Conservation (phyloP, 2,888 invertebrate species). For the Drosophila paramelanica region DNA sequence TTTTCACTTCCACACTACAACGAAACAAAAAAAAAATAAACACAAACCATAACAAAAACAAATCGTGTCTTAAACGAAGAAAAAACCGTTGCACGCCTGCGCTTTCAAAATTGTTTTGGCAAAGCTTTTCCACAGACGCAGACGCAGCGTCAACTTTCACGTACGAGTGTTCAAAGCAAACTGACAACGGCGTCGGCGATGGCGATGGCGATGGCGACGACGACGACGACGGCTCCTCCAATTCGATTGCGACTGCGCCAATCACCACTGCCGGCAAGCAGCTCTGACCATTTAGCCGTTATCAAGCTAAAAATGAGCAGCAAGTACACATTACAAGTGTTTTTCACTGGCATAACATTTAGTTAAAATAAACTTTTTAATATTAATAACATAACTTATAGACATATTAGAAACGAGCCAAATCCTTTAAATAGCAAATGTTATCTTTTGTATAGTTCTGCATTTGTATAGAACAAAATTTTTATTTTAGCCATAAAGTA, state of each 20-base stretch:
- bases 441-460: too few species aligned
- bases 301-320: constrained; percentile 14
- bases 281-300: constrained; percentile 46
- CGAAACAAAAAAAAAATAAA: constrained; percentile 11
- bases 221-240: constrained; percentile 32
- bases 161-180: constrained; percentile 69
- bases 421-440: too few species aligned
- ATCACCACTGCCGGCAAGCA: constrained; percentile 34
- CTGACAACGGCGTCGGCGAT: constrained; percentile 49
- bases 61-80: constrained; percentile 34
- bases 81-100: constrained; percentile 73
- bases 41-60: constrained; percentile 43
- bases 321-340: background rate
- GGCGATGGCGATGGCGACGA: constrained; percentile 13
- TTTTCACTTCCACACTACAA: constrained; percentile 46
- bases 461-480: too few species aligned
- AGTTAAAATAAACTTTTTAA: too few species aligned
- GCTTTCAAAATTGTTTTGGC: constrained; percentile 63
- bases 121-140: constrained; percentile 39
- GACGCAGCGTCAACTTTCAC: constrained; percentile 63
- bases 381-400: too few species aligned
- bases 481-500: too few species aligned
- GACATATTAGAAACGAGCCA: too few species aligned
- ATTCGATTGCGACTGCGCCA: constrained; percentile 62
- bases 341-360: background rate